Conservation (phyloP, 2,888 invertebrate genomes). For the Lasioglossum oenotherae region DNA sequence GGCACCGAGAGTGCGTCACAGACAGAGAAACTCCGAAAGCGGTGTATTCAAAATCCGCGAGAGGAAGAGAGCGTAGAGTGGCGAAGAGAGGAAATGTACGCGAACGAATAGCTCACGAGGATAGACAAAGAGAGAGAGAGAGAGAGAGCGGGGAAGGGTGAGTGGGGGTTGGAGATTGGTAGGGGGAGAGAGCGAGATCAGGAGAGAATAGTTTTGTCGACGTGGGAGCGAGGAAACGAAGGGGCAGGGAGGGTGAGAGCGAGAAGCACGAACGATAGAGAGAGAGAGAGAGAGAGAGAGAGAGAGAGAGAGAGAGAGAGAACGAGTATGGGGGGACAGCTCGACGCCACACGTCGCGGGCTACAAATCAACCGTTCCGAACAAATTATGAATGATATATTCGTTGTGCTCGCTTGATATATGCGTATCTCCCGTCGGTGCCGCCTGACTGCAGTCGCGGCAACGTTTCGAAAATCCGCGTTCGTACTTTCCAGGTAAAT, state of each 20-base stretch:
- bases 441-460: conserved; percentile 67
- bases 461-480: conserved; percentile 67
- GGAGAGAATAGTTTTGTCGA: conserved; percentile 19
- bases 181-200: conserved; percentile 11
- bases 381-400: conserved; percentile 85
- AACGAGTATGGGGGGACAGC: conserved; percentile 73
- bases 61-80: conserved; percentile 49
- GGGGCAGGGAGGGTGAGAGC: not conserved
- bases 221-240: not conserved
- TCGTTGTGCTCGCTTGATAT: conserved; percentile 82
- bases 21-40: conserved; percentile 60
- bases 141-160: not conserved
- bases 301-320: conserved; percentile 52
- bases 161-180: conserved; percentile 38
- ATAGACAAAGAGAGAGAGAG: conserved; percentile 55
- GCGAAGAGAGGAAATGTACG: conserved; percentile 43
- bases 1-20: conserved; percentile 32
- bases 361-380: conserved; percentile 84
- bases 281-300: conserved; percentile 35
- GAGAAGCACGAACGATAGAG: not conserved
- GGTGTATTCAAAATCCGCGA: conserved; percentile 61
- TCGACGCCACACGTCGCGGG: conserved; percentile 82
- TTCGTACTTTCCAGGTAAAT: conserved; percentile 66
- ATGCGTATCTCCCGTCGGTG: conserved; percentile 77
- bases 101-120: conserved; percentile 61